Evolutionary conservation across 2,113 vertebrate genomes (phyloP), one percentile per base, ranked within the genome.

Genomic region (Pimephales promelas): DNA sequence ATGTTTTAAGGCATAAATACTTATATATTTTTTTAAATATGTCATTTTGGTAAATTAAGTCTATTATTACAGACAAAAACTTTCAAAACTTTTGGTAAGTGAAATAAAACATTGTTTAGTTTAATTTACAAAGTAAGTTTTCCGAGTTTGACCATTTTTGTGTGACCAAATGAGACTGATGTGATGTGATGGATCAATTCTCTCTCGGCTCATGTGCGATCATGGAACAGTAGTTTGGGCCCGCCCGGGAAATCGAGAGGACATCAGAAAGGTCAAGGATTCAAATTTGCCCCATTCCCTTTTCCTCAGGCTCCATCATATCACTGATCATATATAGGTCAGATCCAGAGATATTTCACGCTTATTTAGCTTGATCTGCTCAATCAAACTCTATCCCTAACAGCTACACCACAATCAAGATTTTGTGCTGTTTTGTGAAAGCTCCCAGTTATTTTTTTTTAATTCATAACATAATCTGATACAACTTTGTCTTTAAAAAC

Each of bases 231-330:
- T 16, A 81, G 84, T 88, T 82, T 85, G 77, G 88, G 85, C 87
- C 87, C 52, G 56, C 73, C 28, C 3, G 16, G 45, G 24, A 47
- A 26, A 87, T 89, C 87, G 78, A 72, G 87, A 88, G 85, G 43
- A 87, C 81, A 88, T 76, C 84, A 77, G 86, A 90, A 88, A 92
- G 91, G 89, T 93, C 90, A 92, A 89, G 88, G 89, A 91, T 88
- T 89, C 88, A 91, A 89, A 83, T 90, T 89, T 91, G 86, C 88
- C 85, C 64, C 83, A 80, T 22, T 54, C 36, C 10, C 24, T 26
- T 72, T 79, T 79, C 43, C 86, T 64, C 31, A 22, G 9, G 34
- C 52, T 82, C 59, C 24, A 80, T 83, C 66, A 81, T 79, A 70
- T 52, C 81, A 57, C 28, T 81, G 71, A 81, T 76, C 62, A 45